Conservation (phyloP, 2,797 vertebrate genomes). For the Myiotriccus ornatus region DNA sequence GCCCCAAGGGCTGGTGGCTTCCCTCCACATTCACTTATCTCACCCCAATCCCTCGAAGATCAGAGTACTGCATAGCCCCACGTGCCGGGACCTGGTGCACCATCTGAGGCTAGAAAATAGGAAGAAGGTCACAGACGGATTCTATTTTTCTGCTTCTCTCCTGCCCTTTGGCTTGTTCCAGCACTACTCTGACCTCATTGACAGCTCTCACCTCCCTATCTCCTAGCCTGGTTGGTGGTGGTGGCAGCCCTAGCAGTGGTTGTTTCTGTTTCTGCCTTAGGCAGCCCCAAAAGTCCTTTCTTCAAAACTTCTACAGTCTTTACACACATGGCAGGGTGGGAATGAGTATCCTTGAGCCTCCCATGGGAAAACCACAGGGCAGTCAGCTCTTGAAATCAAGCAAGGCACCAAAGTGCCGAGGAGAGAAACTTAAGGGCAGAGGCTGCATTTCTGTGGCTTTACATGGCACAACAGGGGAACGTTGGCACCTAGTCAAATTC, state of each 20-base stretch:
- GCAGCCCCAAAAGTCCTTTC: background rate
- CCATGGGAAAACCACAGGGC: background rate
- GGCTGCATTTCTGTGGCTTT: background rate
- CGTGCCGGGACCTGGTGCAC: background rate
- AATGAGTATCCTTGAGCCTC: background rate
- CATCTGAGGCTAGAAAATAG: background rate
- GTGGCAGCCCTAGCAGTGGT: rapidly evolving
- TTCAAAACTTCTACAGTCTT: background rate
- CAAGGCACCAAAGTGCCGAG: background rate
- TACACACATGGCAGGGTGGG: rapidly evolving
- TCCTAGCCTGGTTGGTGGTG: no score
- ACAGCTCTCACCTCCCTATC: background rate
- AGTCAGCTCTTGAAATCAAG: background rate
- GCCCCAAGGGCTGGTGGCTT: background rate
- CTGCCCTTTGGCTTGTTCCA: background rate
- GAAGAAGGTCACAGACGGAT: background rate
- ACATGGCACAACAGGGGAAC: background rate
- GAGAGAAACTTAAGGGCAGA: background rate
- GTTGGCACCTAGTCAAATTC: background rate
- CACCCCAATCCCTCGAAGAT: background rate
- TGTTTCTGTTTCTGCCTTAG: background rate
- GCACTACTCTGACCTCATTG: background rate
- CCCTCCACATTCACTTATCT: background rate
- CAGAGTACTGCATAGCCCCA: rapidly evolving
- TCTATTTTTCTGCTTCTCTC: background rate